Base-by-base conservation (phyloP, 2,888 invertebrate genomes). In the Ectemnius lituratus region DNA sequence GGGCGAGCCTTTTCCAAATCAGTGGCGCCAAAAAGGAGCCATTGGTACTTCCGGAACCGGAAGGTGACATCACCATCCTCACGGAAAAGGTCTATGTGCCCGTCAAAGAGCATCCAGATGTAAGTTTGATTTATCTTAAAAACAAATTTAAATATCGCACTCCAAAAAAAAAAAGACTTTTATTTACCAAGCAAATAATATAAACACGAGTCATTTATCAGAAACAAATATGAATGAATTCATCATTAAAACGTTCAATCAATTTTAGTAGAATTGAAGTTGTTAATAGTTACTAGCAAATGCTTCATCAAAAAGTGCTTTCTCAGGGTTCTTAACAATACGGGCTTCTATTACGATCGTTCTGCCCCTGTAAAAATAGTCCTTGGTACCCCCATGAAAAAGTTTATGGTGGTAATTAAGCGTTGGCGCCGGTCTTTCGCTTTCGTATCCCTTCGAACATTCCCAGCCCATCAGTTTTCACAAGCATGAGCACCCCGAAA, bases 71-170 rank as follows among this genome's bases (percentile, higher is more conserved):
- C 90, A 95, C 97, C 87, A 97, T 97, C 90, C 94, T 98, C 90
- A 97, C 98, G 93, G 99, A 99, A 94, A 99, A 99, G 95, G 97
- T 99, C 90, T 99, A 98, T 93, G 99, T 99, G 91, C 99, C 99
- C 91, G 98, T 98, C 88, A 99, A 99, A 94, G 99, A 99, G 92
- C 98, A 99, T 93, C 99, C 99, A 94, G 99, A 99, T 93, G 99
- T 99, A 93, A 98, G 98, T 97, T 13, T 56, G n/a, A 47, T 11
- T 37, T 6, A 2, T 8, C 2, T 58, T 2, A 23, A 23, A 0
- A 23, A 23, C 23, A 3, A 23, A n/a, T 4, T 58, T n/a, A 28
- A 16, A 4, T 16, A 1, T 6, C 27, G 75, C 56, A 18, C 23
- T 11, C 18, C 16, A 58, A 62, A 60, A 14, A 47, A 20, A 20